These are phyloP conservation scores for Heteromurus nitidus DNA, from an alignment of 2,888 invertebrate genomes.

Conservation along the genomic window DNA sequence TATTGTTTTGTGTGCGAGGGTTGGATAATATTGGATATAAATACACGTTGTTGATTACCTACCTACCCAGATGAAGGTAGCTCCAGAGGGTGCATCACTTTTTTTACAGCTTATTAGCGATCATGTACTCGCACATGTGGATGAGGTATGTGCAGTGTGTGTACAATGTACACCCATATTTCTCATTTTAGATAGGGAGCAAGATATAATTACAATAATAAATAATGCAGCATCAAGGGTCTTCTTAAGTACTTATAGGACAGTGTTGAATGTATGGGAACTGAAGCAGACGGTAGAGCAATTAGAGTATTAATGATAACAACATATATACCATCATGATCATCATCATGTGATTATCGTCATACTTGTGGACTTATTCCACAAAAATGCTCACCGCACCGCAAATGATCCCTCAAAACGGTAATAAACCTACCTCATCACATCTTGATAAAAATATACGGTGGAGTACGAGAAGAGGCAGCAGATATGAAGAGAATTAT, in stretches of 20 bases:
- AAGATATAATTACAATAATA: constrained; percentile 42
- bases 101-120: neutral
- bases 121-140: constrained; percentile 3
- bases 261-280: constrained; percentile 29
- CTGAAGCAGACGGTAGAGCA: constrained; percentile 47
- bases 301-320: constrained; percentile 46
- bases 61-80: constrained; percentile 17
- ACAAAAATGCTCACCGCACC: constrained; percentile 4
- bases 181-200: neutral
- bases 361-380: neutral
- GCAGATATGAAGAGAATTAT: too few relatives aligned
- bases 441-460: neutral
- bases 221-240: constrained; percentile 38
- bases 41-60: too few relatives aligned
- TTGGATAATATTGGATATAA: too few relatives aligned
- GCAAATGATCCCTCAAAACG: neutral
- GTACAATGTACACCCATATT: too few relatives aligned
- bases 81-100: constrained; percentile 50
- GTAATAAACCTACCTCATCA: neutral
- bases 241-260: constrained; percentile 19
- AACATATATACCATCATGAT: constrained; percentile 24
- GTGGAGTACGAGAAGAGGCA: too few relatives aligned
- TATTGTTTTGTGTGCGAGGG: too few relatives aligned
- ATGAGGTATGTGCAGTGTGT: neutral
- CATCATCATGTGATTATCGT: constrained; percentile 37